A percentile compares a stretch with the other conserved stretches of the same genome.
phyloP scores from a whole-genome alignment of 2,888 invertebrate genomes.

The Coenonympha glycerion region DNA sequence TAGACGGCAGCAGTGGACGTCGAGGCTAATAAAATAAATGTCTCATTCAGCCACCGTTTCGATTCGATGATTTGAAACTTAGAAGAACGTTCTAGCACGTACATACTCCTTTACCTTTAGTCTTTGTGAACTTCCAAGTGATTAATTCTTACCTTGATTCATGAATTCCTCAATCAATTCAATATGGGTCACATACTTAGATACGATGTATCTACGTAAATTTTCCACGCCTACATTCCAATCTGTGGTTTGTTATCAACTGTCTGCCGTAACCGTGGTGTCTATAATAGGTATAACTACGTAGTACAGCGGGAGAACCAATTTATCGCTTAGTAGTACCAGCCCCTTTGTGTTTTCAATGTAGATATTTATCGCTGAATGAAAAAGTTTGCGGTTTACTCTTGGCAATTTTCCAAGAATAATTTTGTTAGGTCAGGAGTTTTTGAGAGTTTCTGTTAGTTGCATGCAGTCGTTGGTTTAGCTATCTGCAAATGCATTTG shows the following conservation, averaged over 20 bases:
- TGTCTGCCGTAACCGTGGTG: constrained; percentile 23
- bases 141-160: too few relatives aligned
- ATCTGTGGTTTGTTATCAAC: constrained; percentile 27
- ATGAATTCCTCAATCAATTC: too few relatives aligned
- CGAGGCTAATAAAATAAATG: too few relatives aligned
- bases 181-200: too few relatives aligned
- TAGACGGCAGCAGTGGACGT: too few relatives aligned
- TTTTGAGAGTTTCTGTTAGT: background rate
- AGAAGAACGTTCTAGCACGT: too few relatives aligned
- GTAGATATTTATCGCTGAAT: constrained; percentile 18
- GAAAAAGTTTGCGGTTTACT: constrained; percentile 4
- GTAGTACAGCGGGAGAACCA: constrained; percentile 28
- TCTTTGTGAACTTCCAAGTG: too few relatives aligned
- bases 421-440: background rate
- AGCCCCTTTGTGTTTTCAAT: constrained; percentile 24
- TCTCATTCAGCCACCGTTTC: too few relatives aligned
- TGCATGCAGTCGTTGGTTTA: background rate
- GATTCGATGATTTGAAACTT: too few relatives aligned
- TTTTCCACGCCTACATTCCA: constrained; percentile 23
- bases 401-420: background rate
- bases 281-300: too few relatives aligned
- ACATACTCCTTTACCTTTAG: background rate
- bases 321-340: constrained; percentile 25
- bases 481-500: too few relatives aligned
- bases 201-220: too few relatives aligned